phyloP scores from a whole-genome alignment of 1,140 invertebrate genomes.

The Eriocheir sinensis region DNA sequence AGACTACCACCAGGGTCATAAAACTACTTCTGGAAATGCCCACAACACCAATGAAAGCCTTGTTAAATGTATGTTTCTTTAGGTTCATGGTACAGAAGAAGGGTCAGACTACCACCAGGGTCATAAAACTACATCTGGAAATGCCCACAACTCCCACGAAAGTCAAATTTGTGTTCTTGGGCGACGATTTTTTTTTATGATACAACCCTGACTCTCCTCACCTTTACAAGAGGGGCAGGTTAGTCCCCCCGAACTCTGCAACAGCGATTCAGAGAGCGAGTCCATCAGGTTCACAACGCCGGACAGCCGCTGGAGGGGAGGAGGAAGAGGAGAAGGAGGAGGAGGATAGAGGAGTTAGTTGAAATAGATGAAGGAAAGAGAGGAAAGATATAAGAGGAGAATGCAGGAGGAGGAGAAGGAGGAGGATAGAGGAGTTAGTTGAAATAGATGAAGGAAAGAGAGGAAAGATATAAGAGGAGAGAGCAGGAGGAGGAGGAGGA shows the following conservation, averaged over 20 bases:
- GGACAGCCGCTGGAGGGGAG: conserved; percentile 64
- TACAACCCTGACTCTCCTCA: no score
- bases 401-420: not conserved
- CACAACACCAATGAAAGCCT: no score
- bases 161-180: no score
- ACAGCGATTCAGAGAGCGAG: conserved; percentile 74
- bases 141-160: no score
- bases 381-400: not conserved
- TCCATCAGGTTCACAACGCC: conserved; percentile 75
- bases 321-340: not conserved
- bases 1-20: no score
- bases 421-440: not conserved
- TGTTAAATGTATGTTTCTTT: no score
- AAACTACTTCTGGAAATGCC: no score
- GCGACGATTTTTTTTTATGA: no score
- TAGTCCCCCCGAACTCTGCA: conserved; percentile 60
- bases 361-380: not conserved
- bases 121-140: no score
- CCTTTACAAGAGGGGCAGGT: conserved; percentile 78
- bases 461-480: not conserved
- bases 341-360: not conserved
- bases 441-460: not conserved
- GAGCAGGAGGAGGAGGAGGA: not conserved
- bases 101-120: no score
- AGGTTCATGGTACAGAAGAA: no score